Evolutionary conservation across 1,140 invertebrate genomes (phyloP).

Genomic region (Battus philenor): DNA sequence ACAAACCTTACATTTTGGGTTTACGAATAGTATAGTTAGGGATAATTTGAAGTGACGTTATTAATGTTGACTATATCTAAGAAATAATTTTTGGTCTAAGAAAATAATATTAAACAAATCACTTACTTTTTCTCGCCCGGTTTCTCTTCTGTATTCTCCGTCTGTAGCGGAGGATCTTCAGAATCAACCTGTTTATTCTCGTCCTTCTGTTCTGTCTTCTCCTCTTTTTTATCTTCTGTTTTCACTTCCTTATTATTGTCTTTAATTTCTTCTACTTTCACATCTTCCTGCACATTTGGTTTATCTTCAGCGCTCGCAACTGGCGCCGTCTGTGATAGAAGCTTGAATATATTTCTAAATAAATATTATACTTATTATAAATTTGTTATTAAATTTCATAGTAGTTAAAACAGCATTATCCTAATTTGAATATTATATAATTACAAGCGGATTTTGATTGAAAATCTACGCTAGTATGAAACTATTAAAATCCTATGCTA

Average conservation of each 20-base stretch:
- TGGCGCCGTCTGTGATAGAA: constrained; percentile 12
- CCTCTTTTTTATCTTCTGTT: constrained; percentile 12
- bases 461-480: no score
- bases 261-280: constrained; percentile 15
- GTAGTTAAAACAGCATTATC: not conserved
- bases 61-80: no score
- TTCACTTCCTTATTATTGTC: constrained; percentile 8
- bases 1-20: no score
- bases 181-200: constrained; percentile 24
- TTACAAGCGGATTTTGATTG: no score
- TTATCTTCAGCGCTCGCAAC: constrained; percentile 20
- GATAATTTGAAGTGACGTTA: no score
- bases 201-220: constrained; percentile 3
- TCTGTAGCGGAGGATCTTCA: constrained; percentile 51
- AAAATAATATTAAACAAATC: no score
- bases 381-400: not conserved
- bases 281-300: constrained; percentile 24
- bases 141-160: constrained; percentile 40
- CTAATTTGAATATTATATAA: no score
- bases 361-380: not conserved
- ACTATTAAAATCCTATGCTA: no score
- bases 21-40: no score
- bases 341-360: constrained; percentile 13
- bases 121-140: constrained; percentile 51
- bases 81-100: no score